These are phyloP conservation scores for Hydrochoerus hydrochaeris DNA, from an alignment of 2,113 vertebrate genomes.

Conservation along the genomic window DNA sequence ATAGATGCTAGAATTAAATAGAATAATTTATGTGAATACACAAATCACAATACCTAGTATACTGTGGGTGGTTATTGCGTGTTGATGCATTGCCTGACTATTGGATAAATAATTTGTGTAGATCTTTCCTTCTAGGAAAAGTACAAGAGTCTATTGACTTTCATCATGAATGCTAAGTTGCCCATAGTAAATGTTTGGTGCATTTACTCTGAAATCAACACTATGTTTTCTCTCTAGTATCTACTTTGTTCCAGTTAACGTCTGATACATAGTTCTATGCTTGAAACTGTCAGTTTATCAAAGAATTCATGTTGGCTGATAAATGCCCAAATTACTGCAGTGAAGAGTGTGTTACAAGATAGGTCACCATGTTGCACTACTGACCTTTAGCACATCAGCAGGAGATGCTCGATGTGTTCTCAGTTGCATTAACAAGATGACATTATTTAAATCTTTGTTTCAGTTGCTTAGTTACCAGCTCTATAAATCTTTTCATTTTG, in stretches of 20 bases:
- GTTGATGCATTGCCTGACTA: not conserved
- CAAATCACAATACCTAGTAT: not conserved
- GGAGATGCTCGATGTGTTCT: conserved; percentile 40
- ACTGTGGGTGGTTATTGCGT: not conserved
- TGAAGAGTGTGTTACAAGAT: not conserved
- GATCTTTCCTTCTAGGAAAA: not conserved
- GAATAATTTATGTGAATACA: not conserved
- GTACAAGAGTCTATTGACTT: conserved; percentile 16
- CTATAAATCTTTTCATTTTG: conserved; percentile 35
- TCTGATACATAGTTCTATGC: not conserved
- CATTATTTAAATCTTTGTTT: conserved; percentile 70
- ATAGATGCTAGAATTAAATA: conserved; percentile 26
- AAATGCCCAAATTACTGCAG: conserved; percentile 9
- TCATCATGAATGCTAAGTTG: conserved; percentile 33
- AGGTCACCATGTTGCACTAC: not conserved
- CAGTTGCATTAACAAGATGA: conserved; percentile 64
- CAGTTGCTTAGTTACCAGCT: conserved; percentile 72
- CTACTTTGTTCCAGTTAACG: not conserved
- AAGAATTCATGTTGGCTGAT: conserved; percentile 32
- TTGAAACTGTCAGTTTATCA: conserved; percentile 10
- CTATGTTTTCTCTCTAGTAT: not conserved
- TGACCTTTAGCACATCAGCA: conserved; percentile 51
- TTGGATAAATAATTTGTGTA: not conserved
- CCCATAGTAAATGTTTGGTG: not conserved
- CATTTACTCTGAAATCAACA: not conserved